Base-by-base conservation (phyloP, 2,888 invertebrate genomes). In the Saturnia japonica region DNA sequence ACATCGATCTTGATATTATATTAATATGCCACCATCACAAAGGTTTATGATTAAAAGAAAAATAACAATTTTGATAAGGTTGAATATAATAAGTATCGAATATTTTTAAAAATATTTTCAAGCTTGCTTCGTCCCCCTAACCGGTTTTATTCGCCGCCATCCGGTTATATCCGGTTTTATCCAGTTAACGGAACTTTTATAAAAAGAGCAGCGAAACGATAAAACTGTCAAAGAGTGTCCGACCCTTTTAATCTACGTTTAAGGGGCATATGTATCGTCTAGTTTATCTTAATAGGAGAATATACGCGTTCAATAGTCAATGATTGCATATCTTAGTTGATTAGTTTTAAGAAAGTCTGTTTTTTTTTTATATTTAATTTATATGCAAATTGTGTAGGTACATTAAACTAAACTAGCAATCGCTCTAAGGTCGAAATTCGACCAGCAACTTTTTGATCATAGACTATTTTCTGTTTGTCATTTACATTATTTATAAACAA, bases 111-210 rank as follows among this genome's bases (percentile, higher is more conserved):
- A 25, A 62, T 62, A 62, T 64, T 25, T 43, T 62, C 54, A 4
- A 51, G 54, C 66, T 40, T 40, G 40, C 51, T 64, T 40, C 51
- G 64, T 64, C 66, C 67, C 67, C 42, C 66, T 70, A 66, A 70
- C 70, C 66, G 70, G 70, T 70, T 67, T 64, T 57, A 71, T 73
- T 72, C 72, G 43, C 71, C 68, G 45, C 69, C 57, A 68, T 71
- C 71, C 70, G 69, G 71, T 68, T 72, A 71, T 73, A 72, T 70
- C 74, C 74, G 70, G 70, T 57, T 71, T 73, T 68, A 74, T 74
- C 78, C 76, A 72, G 70, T 73, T 75, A 72, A 64, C 74, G 62
- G 68, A 75, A 73, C 75, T 75, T 76, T 76, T 75, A 73, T 76
- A 74, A 76, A 76, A 64, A 64, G 74, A 74, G 70, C 76, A 47